Evolutionary conservation across 2,113 vertebrate species (phyloP).

Genomic region (Oostethus manadensis): DNA sequence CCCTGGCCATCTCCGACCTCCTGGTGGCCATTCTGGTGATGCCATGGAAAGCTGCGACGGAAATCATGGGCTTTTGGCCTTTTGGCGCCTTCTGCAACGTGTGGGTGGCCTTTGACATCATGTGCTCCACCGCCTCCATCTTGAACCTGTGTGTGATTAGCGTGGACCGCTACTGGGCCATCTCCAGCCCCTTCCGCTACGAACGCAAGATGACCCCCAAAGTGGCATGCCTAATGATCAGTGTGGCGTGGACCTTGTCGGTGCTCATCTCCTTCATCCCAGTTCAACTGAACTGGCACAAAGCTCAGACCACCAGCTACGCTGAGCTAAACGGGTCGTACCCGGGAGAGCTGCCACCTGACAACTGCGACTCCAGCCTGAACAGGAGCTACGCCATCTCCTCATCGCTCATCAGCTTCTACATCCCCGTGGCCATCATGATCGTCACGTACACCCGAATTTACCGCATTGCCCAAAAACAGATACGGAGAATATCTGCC

Average conservation of each 20-base stretch:
- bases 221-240: constrained; percentile 92
- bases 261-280: constrained; percentile 96
- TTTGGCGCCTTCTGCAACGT: constrained; percentile 95
- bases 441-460: constrained; percentile 96
- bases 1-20: constrained; percentile 93
- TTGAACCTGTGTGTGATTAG: constrained; percentile 97
- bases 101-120: constrained; percentile 98
- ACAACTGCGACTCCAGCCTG: constrained; percentile 94
- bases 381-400: constrained; percentile 98
- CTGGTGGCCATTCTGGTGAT: constrained; percentile 95
- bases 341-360: constrained; percentile 61
- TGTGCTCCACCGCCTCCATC: constrained; percentile 98
- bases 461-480: constrained; percentile 95
- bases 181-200: constrained; percentile 94
- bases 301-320: constrained; percentile 76
- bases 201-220: constrained; percentile 98
- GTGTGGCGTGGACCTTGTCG: constrained; percentile 91
- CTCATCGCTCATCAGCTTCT: constrained; percentile 95
- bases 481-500: constrained; percentile 93
- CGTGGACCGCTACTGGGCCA: constrained; percentile 97
- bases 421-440: constrained; percentile 98
- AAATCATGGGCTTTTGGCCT: constrained; percentile 95
- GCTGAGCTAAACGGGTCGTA: constrained; percentile 77
- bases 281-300: constrained; percentile 97
- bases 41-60: constrained; percentile 96